phyloP scores from a whole-genome alignment of 2,113 vertebrate genomes.

The Dromas ardeola region DNA sequence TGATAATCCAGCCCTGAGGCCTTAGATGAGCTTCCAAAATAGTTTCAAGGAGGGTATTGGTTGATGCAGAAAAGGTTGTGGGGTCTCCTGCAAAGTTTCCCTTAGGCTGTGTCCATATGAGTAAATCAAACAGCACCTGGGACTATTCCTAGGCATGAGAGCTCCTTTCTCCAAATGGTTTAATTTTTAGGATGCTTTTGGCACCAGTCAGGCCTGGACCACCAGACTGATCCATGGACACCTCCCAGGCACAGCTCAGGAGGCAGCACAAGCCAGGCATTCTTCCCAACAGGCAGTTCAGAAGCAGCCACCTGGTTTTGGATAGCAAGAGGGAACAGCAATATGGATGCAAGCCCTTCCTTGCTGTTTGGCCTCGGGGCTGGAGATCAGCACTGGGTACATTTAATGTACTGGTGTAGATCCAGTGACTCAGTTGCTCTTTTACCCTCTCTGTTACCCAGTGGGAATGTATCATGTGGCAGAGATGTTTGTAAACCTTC shows the following conservation, averaged over 20 bases:
- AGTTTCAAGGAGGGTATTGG: neutral
- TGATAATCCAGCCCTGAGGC: neutral
- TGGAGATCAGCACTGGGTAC: neutral
- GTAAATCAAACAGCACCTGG: neutral
- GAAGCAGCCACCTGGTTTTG: neutral
- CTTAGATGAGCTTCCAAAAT: neutral
- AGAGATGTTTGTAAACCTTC: constrained; percentile 48
- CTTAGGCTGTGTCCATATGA: neutral
- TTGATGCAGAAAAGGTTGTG: neutral
- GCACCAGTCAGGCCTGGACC: neutral
- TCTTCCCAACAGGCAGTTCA: neutral
- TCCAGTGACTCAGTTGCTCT: neutral
- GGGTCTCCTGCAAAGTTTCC: neutral
- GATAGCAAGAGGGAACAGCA: neutral
- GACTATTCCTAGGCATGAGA: neutral
- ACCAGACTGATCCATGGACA: neutral
- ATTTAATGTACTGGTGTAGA: neutral
- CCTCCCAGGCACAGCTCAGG: neutral
- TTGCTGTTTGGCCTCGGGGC: neutral
- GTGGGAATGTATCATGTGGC: neutral
- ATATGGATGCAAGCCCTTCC: neutral
- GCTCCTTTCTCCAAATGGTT: neutral
- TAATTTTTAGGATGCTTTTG: neutral
- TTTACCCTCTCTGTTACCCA: constrained; percentile 1
- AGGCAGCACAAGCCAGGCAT: neutral